Evolutionary conservation across 2,797 vertebrate species (phyloP).

Genomic region (Notolepis coatsorum): DNA sequence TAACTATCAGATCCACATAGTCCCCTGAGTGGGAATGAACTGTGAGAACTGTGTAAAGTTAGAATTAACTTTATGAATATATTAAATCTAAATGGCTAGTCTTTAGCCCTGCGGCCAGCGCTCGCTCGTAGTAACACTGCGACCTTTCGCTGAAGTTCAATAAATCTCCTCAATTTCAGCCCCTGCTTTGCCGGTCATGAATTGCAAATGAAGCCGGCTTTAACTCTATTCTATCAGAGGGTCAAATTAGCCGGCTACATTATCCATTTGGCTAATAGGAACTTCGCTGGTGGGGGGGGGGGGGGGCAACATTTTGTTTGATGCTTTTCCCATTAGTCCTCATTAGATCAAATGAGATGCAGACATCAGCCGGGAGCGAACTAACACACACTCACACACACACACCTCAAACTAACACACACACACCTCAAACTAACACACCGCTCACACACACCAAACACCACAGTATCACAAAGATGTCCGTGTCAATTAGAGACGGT

Average conservation of each 20-base stretch:
- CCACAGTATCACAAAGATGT: conserved; percentile 39
- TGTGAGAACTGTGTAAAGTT: conserved; percentile 46
- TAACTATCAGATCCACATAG: neutral
- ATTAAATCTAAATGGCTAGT: conserved; percentile 60
- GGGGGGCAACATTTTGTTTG: conserved; percentile 57
- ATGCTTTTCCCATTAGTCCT: conserved; percentile 77
- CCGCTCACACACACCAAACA: conserved; percentile 17
- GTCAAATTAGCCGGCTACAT: conserved; percentile 72
- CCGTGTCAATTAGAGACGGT: conserved; percentile 63
- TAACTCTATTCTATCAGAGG: conserved; percentile 60
- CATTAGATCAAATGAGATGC: conserved; percentile 74
- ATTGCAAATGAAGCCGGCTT: conserved; percentile 77
- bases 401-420: neutral
- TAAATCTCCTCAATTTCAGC: conserved; percentile 67
- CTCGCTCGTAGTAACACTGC: conserved; percentile 39
- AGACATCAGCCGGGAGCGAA: conserved; percentile 53
- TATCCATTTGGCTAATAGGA: conserved; percentile 71
- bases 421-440: neutral
- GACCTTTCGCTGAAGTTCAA: conserved; percentile 66
- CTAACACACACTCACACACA: conserved; percentile 13
- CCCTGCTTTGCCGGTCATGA: conserved; percentile 65
- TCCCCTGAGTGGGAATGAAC: conserved; percentile 16
- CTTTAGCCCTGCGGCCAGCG: conserved; percentile 51
- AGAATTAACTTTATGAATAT: conserved; percentile 65
- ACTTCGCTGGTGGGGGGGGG: conserved; percentile 48